phyloP scores from a whole-genome alignment of 2,113 vertebrate genomes.

The Caretta caretta region DNA sequence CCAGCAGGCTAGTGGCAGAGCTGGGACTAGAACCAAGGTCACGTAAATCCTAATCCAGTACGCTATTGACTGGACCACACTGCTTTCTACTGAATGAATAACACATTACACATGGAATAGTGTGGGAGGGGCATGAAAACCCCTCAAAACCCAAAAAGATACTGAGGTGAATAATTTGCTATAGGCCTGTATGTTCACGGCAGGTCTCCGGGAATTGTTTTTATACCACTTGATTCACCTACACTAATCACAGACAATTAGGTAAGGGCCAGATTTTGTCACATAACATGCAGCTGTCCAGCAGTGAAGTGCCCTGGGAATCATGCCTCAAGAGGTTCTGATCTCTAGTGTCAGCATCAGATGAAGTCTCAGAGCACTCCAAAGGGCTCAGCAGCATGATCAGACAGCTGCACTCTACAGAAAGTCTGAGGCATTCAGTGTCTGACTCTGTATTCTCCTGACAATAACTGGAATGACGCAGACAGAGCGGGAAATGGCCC shows the following conservation, averaged over 20 bases:
- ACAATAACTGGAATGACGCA: slow-evolving; percentile 69
- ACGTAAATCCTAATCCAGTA: background rate
- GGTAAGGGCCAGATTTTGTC: background rate
- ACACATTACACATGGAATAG: background rate
- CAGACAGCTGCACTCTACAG: slow-evolving; percentile 47
- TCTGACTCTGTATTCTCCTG: slow-evolving; percentile 71
- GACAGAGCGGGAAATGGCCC: slow-evolving; percentile 74
- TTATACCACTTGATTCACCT: background rate
- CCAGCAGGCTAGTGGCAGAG: accelerated
- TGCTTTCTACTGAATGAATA: slow-evolving; percentile 48
- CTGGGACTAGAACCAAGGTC: too few relatives aligned
- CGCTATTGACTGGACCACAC: slow-evolving; percentile 54
- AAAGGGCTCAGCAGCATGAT: slow-evolving; percentile 41
- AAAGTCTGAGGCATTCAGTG: slow-evolving; percentile 49
- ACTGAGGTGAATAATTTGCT: background rate
- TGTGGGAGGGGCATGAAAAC: background rate
- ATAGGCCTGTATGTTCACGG: background rate
- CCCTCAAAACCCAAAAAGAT: accelerated
- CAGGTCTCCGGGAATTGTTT: background rate
- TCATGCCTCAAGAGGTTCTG: slow-evolving; percentile 50
- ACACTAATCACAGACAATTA: background rate
- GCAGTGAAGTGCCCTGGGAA: slow-evolving; percentile 16
- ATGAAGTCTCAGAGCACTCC: background rate
- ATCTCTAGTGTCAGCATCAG: slow-evolving; percentile 11
- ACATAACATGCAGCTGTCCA: background rate